A percentile compares a stretch with the other conserved stretches of the same genome.
phyloP scores from a whole-genome alignment of 2,113 vertebrate species.

The Alligator mississippiensis region DNA sequence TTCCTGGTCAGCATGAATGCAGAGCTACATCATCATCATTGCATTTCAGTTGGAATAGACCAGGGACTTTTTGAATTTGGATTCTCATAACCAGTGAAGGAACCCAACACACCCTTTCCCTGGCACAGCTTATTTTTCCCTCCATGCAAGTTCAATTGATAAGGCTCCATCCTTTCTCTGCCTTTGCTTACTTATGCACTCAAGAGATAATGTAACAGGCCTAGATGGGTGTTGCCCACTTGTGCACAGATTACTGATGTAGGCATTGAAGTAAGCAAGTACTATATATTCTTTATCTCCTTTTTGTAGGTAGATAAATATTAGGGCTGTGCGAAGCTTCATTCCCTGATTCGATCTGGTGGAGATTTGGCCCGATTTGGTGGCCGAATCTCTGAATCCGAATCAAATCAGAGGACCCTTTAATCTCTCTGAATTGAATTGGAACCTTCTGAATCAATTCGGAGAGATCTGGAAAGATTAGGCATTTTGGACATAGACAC shows the following conservation, averaged over 20 bases:
- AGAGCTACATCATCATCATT: background rate
- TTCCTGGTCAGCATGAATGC: background rate
- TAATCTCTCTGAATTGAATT: too few species aligned
- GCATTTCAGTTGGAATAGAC: accelerated
- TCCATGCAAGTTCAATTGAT: background rate
- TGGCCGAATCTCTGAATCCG: too few species aligned
- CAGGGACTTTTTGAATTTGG: background rate
- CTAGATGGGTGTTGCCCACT: background rate
- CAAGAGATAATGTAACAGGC: background rate
- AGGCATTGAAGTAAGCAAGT: background rate
- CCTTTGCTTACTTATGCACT: background rate
- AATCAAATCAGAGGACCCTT: too few species aligned
- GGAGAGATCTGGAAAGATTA: too few species aligned
- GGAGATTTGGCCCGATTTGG: too few species aligned
- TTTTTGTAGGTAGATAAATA: background rate
- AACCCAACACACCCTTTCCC: background rate
- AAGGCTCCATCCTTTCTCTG: background rate
- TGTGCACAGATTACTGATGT: background rate
- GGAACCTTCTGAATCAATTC: too few species aligned
- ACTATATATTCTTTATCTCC: accelerated
- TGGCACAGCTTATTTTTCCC: background rate
- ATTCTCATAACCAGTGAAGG: accelerated
- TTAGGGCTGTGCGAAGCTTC: too few species aligned
- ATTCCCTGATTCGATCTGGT: too few species aligned
- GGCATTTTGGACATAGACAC: too few species aligned